Percentiles rank a stretch among this genome's conserved stretches.
phyloP scores from a whole-genome alignment of 2,888 invertebrate genomes.

The Monoplex corrugatus region DNA sequence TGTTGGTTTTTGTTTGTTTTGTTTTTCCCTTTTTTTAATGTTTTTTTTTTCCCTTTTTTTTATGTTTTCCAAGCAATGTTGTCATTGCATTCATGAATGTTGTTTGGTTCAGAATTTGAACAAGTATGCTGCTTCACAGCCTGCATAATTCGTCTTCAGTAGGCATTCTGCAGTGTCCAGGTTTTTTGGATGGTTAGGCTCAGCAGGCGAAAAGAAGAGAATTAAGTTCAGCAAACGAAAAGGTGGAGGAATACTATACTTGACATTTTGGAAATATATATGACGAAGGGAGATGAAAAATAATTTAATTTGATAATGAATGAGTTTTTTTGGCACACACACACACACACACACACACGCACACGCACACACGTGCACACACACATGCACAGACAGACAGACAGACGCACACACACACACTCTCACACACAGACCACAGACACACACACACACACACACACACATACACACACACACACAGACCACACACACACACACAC shows the following conservation, averaged over 20 bases:
- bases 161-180: too few species aligned
- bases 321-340: background rate
- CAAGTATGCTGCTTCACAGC: too few species aligned
- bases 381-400: background rate
- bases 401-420: background rate
- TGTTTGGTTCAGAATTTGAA: too few species aligned
- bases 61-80: too few species aligned
- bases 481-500: background rate
- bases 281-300: background rate
- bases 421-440: background rate
- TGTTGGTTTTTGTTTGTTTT: background rate
- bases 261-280: background rate
- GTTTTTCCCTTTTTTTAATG: background rate
- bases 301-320: background rate
- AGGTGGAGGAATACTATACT: background rate
- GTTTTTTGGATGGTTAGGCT: background rate
- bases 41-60: too few species aligned
- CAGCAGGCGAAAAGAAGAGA: background rate
- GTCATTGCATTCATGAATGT: too few species aligned
- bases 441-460: background rate
- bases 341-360: conserved; percentile 19
- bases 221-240: background rate
- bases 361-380: background rate
- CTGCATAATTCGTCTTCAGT: too few species aligned
- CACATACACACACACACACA: background rate